Percentiles rank a stretch among this genome's conserved stretches.
Conservation (phyloP, 2,888 invertebrate species). For the Drosophila tripunctata region DNA sequence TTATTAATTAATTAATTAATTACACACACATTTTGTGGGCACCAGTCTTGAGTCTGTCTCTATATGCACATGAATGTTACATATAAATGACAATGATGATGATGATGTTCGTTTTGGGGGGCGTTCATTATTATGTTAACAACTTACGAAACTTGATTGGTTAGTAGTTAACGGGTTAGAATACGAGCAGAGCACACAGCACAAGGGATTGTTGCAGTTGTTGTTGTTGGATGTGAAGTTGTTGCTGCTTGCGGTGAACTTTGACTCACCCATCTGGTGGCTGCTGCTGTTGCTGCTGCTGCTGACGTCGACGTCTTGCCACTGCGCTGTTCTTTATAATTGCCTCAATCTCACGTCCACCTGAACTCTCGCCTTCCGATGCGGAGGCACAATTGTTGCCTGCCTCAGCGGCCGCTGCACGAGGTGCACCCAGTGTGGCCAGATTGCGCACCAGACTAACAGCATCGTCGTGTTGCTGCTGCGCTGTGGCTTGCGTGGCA, state of each 20-base stretch:
- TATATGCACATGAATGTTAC: constrained; percentile 4
- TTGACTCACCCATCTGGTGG: constrained; percentile 84
- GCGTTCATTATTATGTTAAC: neutral
- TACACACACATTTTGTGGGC: constrained; percentile 19
- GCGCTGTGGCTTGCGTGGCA: constrained; percentile 19
- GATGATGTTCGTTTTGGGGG: neutral
- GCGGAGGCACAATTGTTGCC: constrained; percentile 74
- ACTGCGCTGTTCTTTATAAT: constrained; percentile 85
- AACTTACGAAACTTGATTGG: constrained; percentile 12
- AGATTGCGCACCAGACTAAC: constrained; percentile 83
- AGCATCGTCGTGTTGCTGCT: constrained; percentile 82
- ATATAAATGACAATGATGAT: constrained; percentile 5
- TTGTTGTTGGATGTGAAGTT: constrained; percentile 14
- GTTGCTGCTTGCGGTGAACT: constrained; percentile 14
- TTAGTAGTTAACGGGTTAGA: constrained; percentile 63
- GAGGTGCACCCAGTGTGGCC: constrained; percentile 76
- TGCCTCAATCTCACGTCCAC: constrained; percentile 85
- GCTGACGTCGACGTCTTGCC: constrained; percentile 83
- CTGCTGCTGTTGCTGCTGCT: constrained; percentile 59
- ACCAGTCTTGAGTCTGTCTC: constrained; percentile 22
- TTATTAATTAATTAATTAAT: constrained; percentile 9
- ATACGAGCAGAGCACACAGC: constrained; percentile 46
- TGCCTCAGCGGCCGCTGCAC: constrained; percentile 13
- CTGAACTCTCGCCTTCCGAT: constrained; percentile 85
- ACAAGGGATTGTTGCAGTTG: constrained; percentile 29